A percentile compares a stretch with the other conserved stretches of the same genome.
phyloP scores from a whole-genome alignment of 2,113 vertebrate genomes.

The Rhizomys pruinosus region DNA sequence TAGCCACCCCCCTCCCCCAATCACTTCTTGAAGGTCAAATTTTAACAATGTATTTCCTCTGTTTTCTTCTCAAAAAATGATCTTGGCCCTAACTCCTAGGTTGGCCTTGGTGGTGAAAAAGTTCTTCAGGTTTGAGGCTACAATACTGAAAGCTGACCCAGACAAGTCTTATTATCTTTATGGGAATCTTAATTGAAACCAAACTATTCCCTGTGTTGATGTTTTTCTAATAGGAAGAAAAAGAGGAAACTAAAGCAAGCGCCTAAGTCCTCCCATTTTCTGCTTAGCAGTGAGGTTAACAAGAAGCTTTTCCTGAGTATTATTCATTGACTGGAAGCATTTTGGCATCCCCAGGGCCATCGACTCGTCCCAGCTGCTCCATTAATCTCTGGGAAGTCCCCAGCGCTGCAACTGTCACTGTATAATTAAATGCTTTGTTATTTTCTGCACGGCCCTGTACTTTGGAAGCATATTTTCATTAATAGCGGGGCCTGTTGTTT shows the following conservation, averaged over 20 bases:
- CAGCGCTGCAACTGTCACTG: slow-evolving; percentile 58
- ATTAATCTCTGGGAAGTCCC: slow-evolving; percentile 78
- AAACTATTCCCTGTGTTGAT: slow-evolving; percentile 19
- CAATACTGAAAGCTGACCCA: slow-evolving; percentile 14
- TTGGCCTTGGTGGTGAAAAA: neutral
- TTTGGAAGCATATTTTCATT: slow-evolving; percentile 68
- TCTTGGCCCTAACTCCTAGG: neutral
- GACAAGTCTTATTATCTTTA: slow-evolving; percentile 50
- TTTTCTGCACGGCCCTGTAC: slow-evolving; percentile 67
- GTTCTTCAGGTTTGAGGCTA: neutral
- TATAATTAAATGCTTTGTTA: slow-evolving; percentile 78
- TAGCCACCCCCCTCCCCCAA: no score
- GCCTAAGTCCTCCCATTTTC: slow-evolving; percentile 53
- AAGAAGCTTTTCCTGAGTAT: slow-evolving; percentile 54
- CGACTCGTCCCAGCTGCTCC: slow-evolving; percentile 62
- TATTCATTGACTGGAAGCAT: slow-evolving; percentile 70
- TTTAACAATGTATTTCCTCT: neutral
- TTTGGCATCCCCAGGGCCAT: slow-evolving; percentile 69
- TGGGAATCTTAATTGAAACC: slow-evolving; percentile 67
- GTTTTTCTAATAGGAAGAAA: slow-evolving; percentile 51
- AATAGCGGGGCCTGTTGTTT: slow-evolving; percentile 72
- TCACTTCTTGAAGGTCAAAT: slow-evolving; percentile 40
- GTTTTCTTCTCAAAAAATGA: neutral
- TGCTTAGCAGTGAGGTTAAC: neutral
- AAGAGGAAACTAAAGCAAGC: slow-evolving; percentile 48